Percentiles rank a stretch among this genome's conserved stretches.
phyloP scores from a whole-genome alignment of 2,113 vertebrate species.

The Leuciscus idus region DNA sequence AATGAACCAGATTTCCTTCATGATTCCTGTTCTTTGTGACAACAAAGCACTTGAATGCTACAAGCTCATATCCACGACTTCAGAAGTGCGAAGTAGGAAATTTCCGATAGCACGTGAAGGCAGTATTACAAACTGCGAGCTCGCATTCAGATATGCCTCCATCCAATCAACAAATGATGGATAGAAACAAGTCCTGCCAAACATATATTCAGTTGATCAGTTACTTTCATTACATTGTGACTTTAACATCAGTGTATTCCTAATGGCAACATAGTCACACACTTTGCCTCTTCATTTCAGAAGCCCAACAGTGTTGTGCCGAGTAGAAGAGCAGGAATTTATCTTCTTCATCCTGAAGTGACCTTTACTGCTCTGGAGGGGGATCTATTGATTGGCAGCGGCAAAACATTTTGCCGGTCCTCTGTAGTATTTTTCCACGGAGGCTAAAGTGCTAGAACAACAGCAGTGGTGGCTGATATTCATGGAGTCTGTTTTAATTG shows the following conservation, averaged over 20 bases:
- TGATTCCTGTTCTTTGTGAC: too few relatives aligned
- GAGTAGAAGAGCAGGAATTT: conserved; percentile 1
- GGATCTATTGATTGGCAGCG: conserved; percentile 37
- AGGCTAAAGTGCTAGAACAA: conserved; percentile 1
- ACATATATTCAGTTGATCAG: too few relatives aligned
- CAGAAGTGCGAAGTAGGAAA: too few relatives aligned
- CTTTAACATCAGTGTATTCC: background rate
- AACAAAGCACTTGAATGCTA: too few relatives aligned
- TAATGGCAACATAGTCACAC: background rate
- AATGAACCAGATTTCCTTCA: too few relatives aligned
- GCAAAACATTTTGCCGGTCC: conserved; percentile 27
- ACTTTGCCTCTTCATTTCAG: background rate
- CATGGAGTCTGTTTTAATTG: conserved; percentile 47
- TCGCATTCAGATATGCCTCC: background rate
- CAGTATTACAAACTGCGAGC: too few relatives aligned
- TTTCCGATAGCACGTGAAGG: too few relatives aligned
- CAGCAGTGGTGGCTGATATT: conserved; percentile 39
- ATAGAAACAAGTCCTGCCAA: background rate
- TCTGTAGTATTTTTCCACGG: conserved; percentile 34
- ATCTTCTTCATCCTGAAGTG: conserved; percentile 17
- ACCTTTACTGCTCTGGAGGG: conserved; percentile 29
- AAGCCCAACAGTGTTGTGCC: background rate
- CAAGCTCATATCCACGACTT: too few relatives aligned
- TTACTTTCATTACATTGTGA: background rate
- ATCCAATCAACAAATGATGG: background rate